phyloP scores from a whole-genome alignment of 2,888 invertebrate genomes.

The Tetropium fuscum region DNA sequence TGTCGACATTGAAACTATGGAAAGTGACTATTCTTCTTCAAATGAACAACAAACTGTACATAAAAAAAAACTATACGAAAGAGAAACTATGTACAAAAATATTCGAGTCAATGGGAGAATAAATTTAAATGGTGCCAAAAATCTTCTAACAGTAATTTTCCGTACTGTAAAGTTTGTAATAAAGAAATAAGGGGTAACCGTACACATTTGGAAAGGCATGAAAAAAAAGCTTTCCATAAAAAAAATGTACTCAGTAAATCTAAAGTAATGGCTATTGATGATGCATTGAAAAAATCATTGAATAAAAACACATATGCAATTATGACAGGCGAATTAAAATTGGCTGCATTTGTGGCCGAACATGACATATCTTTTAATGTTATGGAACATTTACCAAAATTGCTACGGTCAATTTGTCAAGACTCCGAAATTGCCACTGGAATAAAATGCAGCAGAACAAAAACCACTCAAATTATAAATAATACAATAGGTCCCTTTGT shows the following conservation, averaged over 20 bases:
- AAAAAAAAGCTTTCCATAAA: background rate
- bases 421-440: conserved; percentile 46
- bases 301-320: conserved; percentile 4
- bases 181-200: conserved; percentile 12
- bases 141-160: conserved; percentile 2
- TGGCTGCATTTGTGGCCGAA: conserved; percentile 45
- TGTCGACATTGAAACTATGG: too few species aligned
- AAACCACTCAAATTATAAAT: conserved; percentile 33
- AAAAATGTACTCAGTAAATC: background rate
- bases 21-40: too few species aligned
- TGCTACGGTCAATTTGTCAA: conserved; percentile 41
- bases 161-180: conserved; percentile 16
- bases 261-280: too few species aligned
- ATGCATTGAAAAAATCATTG: conserved; percentile 11
- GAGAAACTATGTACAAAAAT: too few species aligned
- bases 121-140: conserved; percentile 24
- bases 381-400: conserved; percentile 45
- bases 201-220: conserved; percentile 18
- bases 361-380: conserved; percentile 47
- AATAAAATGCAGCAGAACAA: conserved; percentile 42
- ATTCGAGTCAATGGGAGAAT: conserved; percentile 17
- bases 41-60: too few species aligned
- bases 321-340: conserved; percentile 33
- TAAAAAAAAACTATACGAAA: too few species aligned
- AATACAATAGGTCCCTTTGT: conserved; percentile 5